Conservation (phyloP, 2,797 vertebrate genomes). For the Psittacula derbiana region DNA sequence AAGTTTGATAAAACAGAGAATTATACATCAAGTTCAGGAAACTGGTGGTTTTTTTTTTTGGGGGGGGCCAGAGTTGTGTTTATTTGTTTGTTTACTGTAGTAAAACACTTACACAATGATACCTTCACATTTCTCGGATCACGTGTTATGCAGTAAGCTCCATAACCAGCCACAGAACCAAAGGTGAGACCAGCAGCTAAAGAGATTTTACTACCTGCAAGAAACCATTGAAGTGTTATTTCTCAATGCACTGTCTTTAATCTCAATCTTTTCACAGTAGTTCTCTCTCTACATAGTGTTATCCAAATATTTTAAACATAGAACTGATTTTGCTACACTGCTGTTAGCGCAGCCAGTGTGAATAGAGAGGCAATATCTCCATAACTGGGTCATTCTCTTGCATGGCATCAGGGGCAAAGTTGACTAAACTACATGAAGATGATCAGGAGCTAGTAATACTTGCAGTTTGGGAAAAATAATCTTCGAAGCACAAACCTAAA, state of each 20-base stretch:
- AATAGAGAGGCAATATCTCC: neutral
- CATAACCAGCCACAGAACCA: conserved; percentile 85
- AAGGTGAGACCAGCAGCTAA: conserved; percentile 87
- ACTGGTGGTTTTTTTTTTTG: neutral
- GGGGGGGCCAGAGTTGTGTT: neutral
- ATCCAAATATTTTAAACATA: neutral
- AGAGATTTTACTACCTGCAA: conserved; percentile 87
- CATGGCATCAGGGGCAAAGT: neutral
- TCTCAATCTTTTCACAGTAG: neutral
- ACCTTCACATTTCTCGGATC: conserved; percentile 84
- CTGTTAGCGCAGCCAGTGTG: neutral
- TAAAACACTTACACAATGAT: conserved; percentile 84
- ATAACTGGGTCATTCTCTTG: neutral
- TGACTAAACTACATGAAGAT: neutral
- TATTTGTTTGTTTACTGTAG: neutral
- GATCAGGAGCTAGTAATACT: neutral
- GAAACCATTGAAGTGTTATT: conserved; percentile 2
- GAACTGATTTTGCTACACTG: neutral
- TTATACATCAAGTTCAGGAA: neutral
- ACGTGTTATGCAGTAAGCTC: conserved; percentile 83
- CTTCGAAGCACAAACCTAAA: neutral
- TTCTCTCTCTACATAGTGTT: neutral
- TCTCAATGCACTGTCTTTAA: neutral
- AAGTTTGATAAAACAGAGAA: neutral
- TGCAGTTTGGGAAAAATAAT: neutral